Evolutionary conservation across 2,113 vertebrate species (phyloP).

Genomic region (Ardeotis arabs): DNA sequence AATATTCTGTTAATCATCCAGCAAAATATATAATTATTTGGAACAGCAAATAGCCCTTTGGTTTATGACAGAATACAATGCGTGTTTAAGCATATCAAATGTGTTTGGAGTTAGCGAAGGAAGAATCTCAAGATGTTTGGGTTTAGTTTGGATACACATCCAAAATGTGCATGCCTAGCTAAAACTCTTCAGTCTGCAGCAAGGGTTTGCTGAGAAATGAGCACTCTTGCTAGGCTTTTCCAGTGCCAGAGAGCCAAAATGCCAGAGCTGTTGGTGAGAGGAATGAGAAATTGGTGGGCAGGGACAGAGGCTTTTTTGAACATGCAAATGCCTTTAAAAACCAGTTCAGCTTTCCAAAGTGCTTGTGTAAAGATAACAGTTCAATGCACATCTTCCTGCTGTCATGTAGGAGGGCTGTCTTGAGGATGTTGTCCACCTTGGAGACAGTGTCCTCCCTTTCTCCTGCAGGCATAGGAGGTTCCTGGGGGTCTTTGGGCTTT

Average conservation of each 20-base stretch:
- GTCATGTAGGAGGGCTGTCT: neutral
- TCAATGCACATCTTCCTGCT: accelerated
- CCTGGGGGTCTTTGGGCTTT: neutral
- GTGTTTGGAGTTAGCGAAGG: constrained; percentile 62
- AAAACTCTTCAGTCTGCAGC: neutral
- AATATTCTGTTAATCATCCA: constrained; percentile 32
- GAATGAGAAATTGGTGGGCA: neutral
- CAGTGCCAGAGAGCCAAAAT: neutral
- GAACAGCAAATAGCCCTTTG: constrained; percentile 35
- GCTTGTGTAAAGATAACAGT: too few relatives aligned
- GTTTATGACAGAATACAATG: constrained; percentile 49
- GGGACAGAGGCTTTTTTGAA: neutral
- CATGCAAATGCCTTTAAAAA: neutral
- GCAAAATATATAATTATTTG: constrained; percentile 39
- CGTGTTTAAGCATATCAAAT: constrained; percentile 38
- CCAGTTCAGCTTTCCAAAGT: neutral
- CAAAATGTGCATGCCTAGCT: neutral
- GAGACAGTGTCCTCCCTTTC: neutral
- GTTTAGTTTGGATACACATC: constrained; percentile 32
- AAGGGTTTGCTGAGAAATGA: neutral
- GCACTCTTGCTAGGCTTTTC: neutral
- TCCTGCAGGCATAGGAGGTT: neutral
- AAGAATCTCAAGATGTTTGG: constrained; percentile 55
- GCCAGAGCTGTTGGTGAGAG: neutral
- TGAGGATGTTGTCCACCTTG: neutral